Base-by-base conservation (phyloP, 1,140 invertebrate species). In the Meloidogyne floridensis region DNA sequence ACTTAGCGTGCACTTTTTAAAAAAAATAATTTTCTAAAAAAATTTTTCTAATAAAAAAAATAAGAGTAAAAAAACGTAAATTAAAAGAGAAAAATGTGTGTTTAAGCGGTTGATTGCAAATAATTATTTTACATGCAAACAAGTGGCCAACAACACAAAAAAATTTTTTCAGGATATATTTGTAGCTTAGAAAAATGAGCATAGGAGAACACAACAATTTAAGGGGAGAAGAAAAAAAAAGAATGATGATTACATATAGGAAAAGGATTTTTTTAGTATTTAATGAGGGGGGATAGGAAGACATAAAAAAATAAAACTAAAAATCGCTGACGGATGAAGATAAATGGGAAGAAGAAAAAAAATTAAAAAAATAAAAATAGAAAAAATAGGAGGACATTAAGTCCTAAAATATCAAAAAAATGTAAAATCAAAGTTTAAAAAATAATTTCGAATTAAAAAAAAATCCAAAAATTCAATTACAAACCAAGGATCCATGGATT, bases 361-460 rank as follows among this genome's bases (percentile, higher is more conserved):
- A 65, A n/a, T 6, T 20, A 32, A 32, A 32, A 32, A 32, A 32
- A 32, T 32, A 32, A 32, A 32, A n/a, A 65, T n/a, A 4, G 59
- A 18, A 65, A 65, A 65, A 65, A 32, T 32, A 32, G 32, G 32
- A 65, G 59, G 59, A 65, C 59, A 65, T 65, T 7, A 65, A 7
- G 15, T 65, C 15, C n/a, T 15, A 15, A 11, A 6, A 59, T 15
- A 59, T 65, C 7, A n/a, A 65, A n/a, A 32, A n/a, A 7, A 4
- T n/a, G 59, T 65, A 65, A 65, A 65, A 65, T 65, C 59, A 65
- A 65, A 18, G 59, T n/a, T n/a, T 65, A n/a, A 65, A n/a, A 15
- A 15, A 65, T n/a, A 65, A 65, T n/a, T n/a, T n/a, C 18, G 2
- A 32, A 32, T 32, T 32, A 32, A 32, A 32, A 32, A 32, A 32